Conservation (phyloP, 2,888 invertebrate species). For the Clusia tigrina region DNA sequence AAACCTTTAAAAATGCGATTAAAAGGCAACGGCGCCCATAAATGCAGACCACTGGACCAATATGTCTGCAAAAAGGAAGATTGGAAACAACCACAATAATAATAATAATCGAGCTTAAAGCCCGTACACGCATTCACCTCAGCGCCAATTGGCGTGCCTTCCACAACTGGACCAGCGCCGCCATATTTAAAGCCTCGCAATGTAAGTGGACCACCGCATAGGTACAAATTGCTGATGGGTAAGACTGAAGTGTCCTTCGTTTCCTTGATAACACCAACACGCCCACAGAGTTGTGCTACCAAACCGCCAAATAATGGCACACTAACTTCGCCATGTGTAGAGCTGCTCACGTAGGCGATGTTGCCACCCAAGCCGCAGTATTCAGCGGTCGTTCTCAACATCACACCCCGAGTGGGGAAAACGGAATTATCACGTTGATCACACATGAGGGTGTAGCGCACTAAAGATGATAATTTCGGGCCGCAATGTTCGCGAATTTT, state of each 20-base stretch:
- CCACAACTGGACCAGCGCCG: slow-evolving; percentile 86
- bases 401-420: slow-evolving; percentile 79
- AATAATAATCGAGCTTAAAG: neutral
- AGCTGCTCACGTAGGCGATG: slow-evolving; percentile 87
- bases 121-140: slow-evolving; percentile 63
- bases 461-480: slow-evolving; percentile 86
- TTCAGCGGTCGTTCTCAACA: slow-evolving; percentile 80
- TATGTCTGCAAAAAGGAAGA: slow-evolving; percentile 68
- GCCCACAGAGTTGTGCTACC: slow-evolving; percentile 61
- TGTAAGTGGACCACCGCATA: slow-evolving; percentile 83
- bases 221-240: slow-evolving; percentile 60
- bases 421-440: slow-evolving; percentile 83
- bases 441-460: slow-evolving; percentile 80
- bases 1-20: slow-evolving; percentile 79
- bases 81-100: neutral
- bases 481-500: slow-evolving; percentile 84
- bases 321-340: slow-evolving; percentile 76
- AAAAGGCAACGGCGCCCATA: slow-evolving; percentile 92
- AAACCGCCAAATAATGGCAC: slow-evolving; percentile 68
- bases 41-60: slow-evolving; percentile 86
- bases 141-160: slow-evolving; percentile 79
- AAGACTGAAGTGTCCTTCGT: slow-evolving; percentile 53
- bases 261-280: slow-evolving; percentile 56
- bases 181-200: slow-evolving; percentile 87
- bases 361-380: slow-evolving; percentile 89